phyloP scores from a whole-genome alignment of 2,113 vertebrate genomes.

The Phrynosoma platyrhinos region DNA sequence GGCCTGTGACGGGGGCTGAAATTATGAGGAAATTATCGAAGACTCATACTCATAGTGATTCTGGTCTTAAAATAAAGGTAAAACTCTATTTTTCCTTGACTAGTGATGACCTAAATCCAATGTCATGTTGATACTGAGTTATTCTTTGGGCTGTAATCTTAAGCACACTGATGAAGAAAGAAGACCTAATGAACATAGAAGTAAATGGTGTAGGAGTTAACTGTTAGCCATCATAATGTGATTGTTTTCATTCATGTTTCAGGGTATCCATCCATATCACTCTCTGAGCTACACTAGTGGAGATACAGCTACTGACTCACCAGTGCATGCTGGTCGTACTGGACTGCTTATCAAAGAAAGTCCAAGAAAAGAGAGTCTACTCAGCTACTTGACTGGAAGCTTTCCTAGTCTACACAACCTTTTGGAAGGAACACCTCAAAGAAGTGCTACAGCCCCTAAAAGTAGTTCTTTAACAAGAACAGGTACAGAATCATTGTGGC shows the following conservation, averaged over 20 bases:
- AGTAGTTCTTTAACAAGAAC: conserved; percentile 91
- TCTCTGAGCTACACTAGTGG: conserved; percentile 97
- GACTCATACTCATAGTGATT: conserved; percentile 93
- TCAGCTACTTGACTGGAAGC: conserved; percentile 96
- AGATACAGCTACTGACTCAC: conserved; percentile 96
- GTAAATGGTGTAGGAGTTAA: background rate
- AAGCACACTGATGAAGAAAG: background rate
- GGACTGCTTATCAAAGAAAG: conserved; percentile 89
- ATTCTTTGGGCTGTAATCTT: background rate
- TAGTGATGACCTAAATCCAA: background rate
- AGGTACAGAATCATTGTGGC: conserved; percentile 75
- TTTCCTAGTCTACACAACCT: conserved; percentile 97
- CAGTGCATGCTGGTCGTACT: conserved; percentile 87
- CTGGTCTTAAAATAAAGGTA: conserved; percentile 96
- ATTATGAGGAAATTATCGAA: conserved; percentile 98
- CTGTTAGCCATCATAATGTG: background rate
- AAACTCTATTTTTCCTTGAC: background rate
- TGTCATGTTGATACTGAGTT: background rate
- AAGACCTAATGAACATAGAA: background rate
- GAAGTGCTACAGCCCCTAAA: conserved; percentile 84
- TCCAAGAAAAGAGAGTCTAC: conserved; percentile 94
- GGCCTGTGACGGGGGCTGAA: conserved; percentile 93
- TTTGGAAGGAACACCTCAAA: conserved; percentile 93
- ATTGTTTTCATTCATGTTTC: conserved; percentile 12
- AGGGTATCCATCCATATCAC: conserved; percentile 97